phyloP scores from a whole-genome alignment of 2,797 vertebrate species.

The Phalloptychus januarius region DNA sequence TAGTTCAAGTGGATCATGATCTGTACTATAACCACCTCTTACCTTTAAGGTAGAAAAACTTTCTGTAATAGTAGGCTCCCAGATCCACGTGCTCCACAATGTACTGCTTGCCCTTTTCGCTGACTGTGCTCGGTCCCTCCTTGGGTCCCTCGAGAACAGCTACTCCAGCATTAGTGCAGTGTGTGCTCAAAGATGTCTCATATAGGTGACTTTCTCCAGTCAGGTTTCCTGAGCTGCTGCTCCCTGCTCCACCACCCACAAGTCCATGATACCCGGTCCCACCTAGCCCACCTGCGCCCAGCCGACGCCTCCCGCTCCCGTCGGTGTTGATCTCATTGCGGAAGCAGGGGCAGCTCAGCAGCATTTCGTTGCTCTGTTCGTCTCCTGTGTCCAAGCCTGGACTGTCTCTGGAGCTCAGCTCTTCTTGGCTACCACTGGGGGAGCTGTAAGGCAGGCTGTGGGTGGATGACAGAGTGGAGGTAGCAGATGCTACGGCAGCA shows the following conservation, averaged over 20 bases:
- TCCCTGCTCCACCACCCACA: constrained; percentile 59
- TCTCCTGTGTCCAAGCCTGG: constrained; percentile 87
- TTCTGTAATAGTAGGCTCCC: constrained; percentile 94
- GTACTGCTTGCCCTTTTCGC: constrained; percentile 92
- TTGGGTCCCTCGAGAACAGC: constrained; percentile 94
- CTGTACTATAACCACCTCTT: constrained; percentile 50
- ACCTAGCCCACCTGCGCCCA: constrained; percentile 77
- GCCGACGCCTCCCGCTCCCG: constrained; percentile 82
- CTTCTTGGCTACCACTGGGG: constrained; percentile 94
- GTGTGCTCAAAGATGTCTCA: constrained; percentile 88
- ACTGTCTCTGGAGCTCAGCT: constrained; percentile 90
- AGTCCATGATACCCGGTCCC: constrained; percentile 54
- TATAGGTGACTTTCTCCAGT: constrained; percentile 86
- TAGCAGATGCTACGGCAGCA: constrained; percentile 90
- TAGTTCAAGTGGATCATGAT: neutral
- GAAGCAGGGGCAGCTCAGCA: constrained; percentile 95
- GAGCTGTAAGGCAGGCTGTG: constrained; percentile 89
- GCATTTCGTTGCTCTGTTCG: constrained; percentile 93
- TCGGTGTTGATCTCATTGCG: constrained; percentile 95
- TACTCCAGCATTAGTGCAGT: constrained; percentile 94
- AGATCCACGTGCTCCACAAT: constrained; percentile 95
- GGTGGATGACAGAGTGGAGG: constrained; percentile 92
- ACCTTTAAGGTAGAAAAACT: constrained; percentile 96
- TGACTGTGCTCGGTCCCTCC: constrained; percentile 87
- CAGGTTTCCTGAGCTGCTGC: constrained; percentile 81